Percentiles rank a stretch among this genome's conserved stretches.
Evolutionary conservation across 2,113 vertebrate species (phyloP).

Genomic region (Stomatorhinus ivindoensis): DNA sequence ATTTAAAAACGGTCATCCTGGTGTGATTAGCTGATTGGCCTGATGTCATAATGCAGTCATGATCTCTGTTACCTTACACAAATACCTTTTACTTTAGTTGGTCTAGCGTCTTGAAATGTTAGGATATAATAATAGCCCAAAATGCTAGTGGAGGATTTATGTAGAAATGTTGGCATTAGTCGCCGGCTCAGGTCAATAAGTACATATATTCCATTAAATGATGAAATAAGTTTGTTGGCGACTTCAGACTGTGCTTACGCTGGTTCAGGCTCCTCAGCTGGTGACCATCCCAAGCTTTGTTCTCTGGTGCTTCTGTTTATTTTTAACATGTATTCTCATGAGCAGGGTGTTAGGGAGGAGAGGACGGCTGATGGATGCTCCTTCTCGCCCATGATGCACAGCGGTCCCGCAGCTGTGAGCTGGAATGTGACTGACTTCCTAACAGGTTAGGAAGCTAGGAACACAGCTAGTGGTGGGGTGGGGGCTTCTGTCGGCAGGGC

Average conservation of each 20-base stretch:
- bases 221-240: background rate
- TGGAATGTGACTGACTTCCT: background rate
- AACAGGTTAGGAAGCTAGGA: too few relatives aligned
- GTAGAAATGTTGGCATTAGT: background rate
- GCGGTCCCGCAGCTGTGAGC: background rate
- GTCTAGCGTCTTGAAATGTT: background rate
- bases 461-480: slow-evolving; percentile 8
- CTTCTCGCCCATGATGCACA: background rate
- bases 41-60: slow-evolving; percentile 23
- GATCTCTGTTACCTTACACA: slow-evolving; percentile 11
- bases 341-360: background rate
- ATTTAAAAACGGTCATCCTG: background rate
- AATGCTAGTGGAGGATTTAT: background rate
- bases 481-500: background rate
- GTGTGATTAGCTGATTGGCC: background rate
- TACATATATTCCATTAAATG: background rate
- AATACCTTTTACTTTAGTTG: background rate
- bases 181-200: background rate
- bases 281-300: background rate
- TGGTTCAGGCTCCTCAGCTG: background rate
- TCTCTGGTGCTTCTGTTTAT: background rate
- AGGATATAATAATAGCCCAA: background rate
- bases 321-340: background rate
- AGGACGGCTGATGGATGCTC: background rate
- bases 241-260: background rate